Evolutionary conservation across 92 coral and sea anemone genomes (phyloP).

Genomic region (Actinostola sp.): DNA sequence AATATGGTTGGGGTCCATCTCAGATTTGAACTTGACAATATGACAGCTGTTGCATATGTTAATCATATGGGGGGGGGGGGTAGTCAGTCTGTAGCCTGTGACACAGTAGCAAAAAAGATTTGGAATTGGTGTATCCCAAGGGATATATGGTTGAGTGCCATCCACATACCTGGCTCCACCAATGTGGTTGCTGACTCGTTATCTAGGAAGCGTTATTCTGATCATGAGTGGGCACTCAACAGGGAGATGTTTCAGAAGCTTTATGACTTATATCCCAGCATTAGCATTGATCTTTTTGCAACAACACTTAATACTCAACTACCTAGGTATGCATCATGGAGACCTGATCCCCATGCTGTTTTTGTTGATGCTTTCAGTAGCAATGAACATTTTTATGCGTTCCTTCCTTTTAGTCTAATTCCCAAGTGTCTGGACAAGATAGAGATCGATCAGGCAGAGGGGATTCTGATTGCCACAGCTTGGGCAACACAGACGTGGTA

Average conservation of each 20-base stretch:
- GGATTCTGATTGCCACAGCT: slow-evolving; percentile 26
- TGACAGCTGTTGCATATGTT: slow-evolving; percentile 7
- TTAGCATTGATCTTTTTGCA: slow-evolving; percentile 48
- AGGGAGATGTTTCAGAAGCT: background rate
- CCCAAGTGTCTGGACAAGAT: slow-evolving; percentile 30
- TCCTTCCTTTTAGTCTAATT: slow-evolving; percentile 15
- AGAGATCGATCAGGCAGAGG: slow-evolving; percentile 26
- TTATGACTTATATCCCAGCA: background rate
- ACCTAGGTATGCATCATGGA: slow-evolving; percentile 38
- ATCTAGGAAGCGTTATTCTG: slow-evolving; percentile 16
- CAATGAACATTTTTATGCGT: slow-evolving; percentile 21
- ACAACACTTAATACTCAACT: slow-evolving; percentile 24
- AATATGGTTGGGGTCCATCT: slow-evolving; percentile 14
- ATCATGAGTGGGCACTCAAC: slow-evolving; percentile 46
- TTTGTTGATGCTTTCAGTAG: slow-evolving; percentile 43
- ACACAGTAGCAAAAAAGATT: slow-evolving; percentile 18
- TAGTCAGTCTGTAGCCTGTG: slow-evolving; percentile 24
- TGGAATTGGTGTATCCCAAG: slow-evolving; percentile 37
- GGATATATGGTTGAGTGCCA: slow-evolving; percentile 24
- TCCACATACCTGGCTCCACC: slow-evolving; percentile 17
- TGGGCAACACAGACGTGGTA: slow-evolving; percentile 61
- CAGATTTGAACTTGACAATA: slow-evolving; percentile 42
- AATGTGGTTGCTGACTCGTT: slow-evolving; percentile 31
- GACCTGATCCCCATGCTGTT: slow-evolving; percentile 36
- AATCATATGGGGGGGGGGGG: slow-evolving; percentile 26